phyloP scores from a whole-genome alignment of 2,888 invertebrate genomes.

The Tipula helvola region DNA sequence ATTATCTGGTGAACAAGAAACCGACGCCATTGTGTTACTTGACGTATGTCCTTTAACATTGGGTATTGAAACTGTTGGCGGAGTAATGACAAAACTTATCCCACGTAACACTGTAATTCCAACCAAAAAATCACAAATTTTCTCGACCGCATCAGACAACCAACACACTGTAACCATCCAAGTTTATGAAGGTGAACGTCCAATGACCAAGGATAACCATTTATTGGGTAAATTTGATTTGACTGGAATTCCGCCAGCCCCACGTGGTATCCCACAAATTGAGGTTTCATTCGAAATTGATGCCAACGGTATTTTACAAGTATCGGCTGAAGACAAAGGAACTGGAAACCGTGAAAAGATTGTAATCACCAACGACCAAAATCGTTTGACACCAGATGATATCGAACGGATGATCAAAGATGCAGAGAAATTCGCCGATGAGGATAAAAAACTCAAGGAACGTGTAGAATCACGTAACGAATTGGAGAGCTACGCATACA shows the following conservation, averaged over 20 bases:
- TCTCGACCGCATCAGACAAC: slow-evolving; percentile 98
- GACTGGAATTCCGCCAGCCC: slow-evolving; percentile 92
- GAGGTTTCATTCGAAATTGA: slow-evolving; percentile 93
- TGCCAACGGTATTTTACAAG: slow-evolving; percentile 88
- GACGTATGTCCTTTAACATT: slow-evolving; percentile 98
- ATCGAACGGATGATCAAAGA: slow-evolving; percentile 99
- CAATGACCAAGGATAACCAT: slow-evolving; percentile 99
- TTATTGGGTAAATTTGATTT: slow-evolving; percentile 96
- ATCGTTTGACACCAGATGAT: slow-evolving; percentile 92
- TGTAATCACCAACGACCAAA: slow-evolving; percentile 97
- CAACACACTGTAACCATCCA: slow-evolving; percentile 98
- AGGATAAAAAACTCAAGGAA: slow-evolving; percentile 94
- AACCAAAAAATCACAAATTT: slow-evolving; percentile 98
- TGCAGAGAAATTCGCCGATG: slow-evolving; percentile 97
- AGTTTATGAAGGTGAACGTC: slow-evolving; percentile 97
- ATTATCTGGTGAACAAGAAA: slow-evolving; percentile 89
- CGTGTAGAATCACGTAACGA: slow-evolving; percentile 94
- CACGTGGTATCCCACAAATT: slow-evolving; percentile 85
- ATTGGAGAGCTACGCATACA: slow-evolving; percentile 93
- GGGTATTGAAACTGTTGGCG: slow-evolving; percentile 99
- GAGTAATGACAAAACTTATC: slow-evolving; percentile 98
- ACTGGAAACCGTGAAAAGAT: slow-evolving; percentile 98
- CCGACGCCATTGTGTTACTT: slow-evolving; percentile 88
- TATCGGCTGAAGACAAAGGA: slow-evolving; percentile 97
- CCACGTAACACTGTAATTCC: slow-evolving; percentile 98